Conservation (phyloP, 2,888 invertebrate species). For the Lordiphosa fenestrarum region DNA sequence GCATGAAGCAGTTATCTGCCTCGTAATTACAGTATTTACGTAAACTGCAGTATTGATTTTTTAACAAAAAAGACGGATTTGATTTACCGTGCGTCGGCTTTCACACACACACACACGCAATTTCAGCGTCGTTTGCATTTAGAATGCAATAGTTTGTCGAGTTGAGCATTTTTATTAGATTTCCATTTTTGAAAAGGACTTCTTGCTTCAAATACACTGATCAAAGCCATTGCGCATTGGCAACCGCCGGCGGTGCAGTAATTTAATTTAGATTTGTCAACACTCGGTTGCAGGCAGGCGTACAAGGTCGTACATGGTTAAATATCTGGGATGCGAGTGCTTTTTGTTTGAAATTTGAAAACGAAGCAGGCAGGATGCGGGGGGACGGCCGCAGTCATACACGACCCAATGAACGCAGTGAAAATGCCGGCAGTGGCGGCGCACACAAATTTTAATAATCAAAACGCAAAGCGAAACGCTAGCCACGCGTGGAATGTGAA, state of each 20-base stretch:
- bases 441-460: slow-evolving; percentile 69
- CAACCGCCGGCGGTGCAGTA: slow-evolving; percentile 12
- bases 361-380: slow-evolving; percentile 18
- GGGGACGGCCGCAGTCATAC: slow-evolving; percentile 23
- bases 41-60: too few relatives aligned
- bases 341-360: slow-evolving; percentile 34
- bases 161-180: too few relatives aligned
- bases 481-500: slow-evolving; percentile 66
- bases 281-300: slow-evolving; percentile 14
- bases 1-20: too few relatives aligned
- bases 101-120: too few relatives aligned
- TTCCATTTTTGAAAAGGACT: too few relatives aligned
- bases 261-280: slow-evolving; percentile 43
- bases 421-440: slow-evolving; percentile 49
- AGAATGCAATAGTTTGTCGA: too few relatives aligned
- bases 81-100: too few relatives aligned
- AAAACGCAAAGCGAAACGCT: slow-evolving; percentile 47
- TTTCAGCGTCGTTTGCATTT: too few relatives aligned
- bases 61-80: too few relatives aligned
- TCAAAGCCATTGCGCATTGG: slow-evolving; percentile 9
- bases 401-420: slow-evolving; percentile 64
- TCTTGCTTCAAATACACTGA: too few relatives aligned
- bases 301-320: slow-evolving; percentile 30
- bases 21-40: too few relatives aligned
- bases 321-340: slow-evolving; percentile 42